Conservation (phyloP, 30 jellyfish, hydroid and myxozoan genomes). For the Aurelia coerulea region DNA sequence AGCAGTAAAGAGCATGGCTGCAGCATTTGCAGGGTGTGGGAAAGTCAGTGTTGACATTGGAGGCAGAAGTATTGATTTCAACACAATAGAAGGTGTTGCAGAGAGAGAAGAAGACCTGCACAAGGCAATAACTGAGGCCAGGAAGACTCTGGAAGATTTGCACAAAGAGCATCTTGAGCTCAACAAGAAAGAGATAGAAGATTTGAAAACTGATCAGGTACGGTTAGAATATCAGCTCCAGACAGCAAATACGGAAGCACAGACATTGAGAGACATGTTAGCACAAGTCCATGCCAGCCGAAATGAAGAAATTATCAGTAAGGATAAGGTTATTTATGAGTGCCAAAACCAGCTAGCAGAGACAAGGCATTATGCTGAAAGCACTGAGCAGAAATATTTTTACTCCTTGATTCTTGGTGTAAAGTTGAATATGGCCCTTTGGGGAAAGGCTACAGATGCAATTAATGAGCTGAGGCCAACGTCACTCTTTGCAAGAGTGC, state of each 20-base stretch:
- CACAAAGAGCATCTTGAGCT: conserved; percentile 69
- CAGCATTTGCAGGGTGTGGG: conserved; percentile 70
- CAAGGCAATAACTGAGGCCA: conserved; percentile 54
- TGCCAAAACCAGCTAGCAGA: conserved; percentile 55
- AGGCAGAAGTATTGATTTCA: conserved; percentile 69
- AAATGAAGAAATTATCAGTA: conserved; percentile 55
- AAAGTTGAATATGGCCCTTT: conserved; percentile 80
- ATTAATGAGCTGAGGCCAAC: conserved; percentile 69
- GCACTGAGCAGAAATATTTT: conserved; percentile 80
- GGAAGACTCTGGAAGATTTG: conserved; percentile 61
- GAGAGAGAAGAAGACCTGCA: conserved; percentile 76
- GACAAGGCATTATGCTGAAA: conserved; percentile 21
- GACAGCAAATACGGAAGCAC: conserved; percentile 47
- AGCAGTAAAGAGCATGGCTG: conserved; percentile 53
- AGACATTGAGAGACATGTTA: conserved; percentile 49
- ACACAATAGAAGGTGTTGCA: conserved; percentile 69
- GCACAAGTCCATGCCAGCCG: conserved; percentile 49
- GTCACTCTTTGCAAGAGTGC: conserved; percentile 57
- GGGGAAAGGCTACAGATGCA: conserved; percentile 69
- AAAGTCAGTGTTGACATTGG: conserved; percentile 58
- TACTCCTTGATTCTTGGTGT: conserved; percentile 87
- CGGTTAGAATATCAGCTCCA: conserved; percentile 65
- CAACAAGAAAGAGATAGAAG: conserved; percentile 68
- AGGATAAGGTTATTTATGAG: conserved; percentile 62
- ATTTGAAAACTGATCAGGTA: conserved; percentile 42